phyloP scores from a whole-genome alignment of 2,888 invertebrate species.

The Parochlus steinenii region DNA sequence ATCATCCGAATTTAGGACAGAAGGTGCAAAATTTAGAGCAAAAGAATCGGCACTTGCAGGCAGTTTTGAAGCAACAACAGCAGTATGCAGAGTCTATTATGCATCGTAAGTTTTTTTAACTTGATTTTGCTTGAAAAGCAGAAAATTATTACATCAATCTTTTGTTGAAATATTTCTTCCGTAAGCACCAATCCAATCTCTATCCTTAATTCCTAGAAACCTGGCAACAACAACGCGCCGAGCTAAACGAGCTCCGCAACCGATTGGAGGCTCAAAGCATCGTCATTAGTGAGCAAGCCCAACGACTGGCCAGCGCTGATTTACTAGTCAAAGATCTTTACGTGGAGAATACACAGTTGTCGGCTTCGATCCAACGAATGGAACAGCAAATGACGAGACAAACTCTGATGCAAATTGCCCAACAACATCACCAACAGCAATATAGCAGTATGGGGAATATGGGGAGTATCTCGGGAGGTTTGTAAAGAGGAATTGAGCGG shows the following conservation, averaged over 20 bases:
- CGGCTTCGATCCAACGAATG: slow-evolving; percentile 35
- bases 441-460: slow-evolving; percentile 14
- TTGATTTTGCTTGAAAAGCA: neutral
- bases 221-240: slow-evolving; percentile 30
- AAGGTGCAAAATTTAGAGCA: slow-evolving; percentile 38
- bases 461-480: too few species aligned
- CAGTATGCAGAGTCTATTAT: slow-evolving; percentile 43
- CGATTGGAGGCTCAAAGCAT: slow-evolving; percentile 33
- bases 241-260: slow-evolving; percentile 32
- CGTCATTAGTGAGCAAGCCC: slow-evolving; percentile 36
- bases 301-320: slow-evolving; percentile 56
- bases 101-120: slow-evolving; percentile 35
- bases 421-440: slow-evolving; percentile 23
- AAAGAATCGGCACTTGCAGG: slow-evolving; percentile 42
- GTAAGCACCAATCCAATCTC: slow-evolving; percentile 5
- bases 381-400: slow-evolving; percentile 28
- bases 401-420: slow-evolving; percentile 24
- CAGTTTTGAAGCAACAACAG: slow-evolving; percentile 44
- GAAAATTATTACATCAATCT: slow-evolving; percentile 7
- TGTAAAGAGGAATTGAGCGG: too few species aligned
- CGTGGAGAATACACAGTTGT: slow-evolving; percentile 67
- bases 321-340: slow-evolving; percentile 65
- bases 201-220: slow-evolving; percentile 20
- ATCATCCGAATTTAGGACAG: slow-evolving; percentile 29
- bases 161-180: slow-evolving; percentile 3